Evolutionary conservation across 2,888 invertebrate genomes (phyloP), one percentile per base, ranked within the genome.

Genomic region (Bimastos eiseni): DNA sequence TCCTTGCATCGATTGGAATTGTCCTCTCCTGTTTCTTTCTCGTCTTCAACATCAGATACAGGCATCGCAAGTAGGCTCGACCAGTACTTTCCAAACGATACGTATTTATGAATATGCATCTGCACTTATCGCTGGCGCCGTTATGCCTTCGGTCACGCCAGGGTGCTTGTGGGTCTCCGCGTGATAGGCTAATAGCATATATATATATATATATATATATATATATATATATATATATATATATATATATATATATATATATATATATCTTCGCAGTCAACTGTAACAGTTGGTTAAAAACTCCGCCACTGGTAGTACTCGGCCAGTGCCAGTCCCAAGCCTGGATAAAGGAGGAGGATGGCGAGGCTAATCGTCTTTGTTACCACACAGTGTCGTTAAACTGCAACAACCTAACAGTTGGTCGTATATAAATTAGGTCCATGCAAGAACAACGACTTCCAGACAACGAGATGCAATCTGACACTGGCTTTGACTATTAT

Each of bases 1-100:
- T 93, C 33, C 92, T 93, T 83, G 93, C 94, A 11, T 93, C 93
- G 24, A 91, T 93, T 0, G 94, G 94, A 38, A 92, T 94, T 83
- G 92, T 93, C 89, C 91, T 94, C 13, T 93, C 94, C 0, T 91
- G 93, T 38, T 92, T 93, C 89, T 94, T 94, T 91, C 92, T 94
- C 36, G 92, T 93, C 88, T 94, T 94, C 92, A 94, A 94, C 92
- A 91, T 94, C 55, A 92, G 93, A 83, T 94, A 94, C 90, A 91
- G 94, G 90, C 92, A 93, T 44, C 93, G 93, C 91, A 94, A 94
- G 94, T 94, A 92, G 89, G 91, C 91, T n/a, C 36, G 49, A 1
- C 70, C 70, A 70, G 70, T 70, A 30, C n/a, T 70, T 70, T 11
- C 13, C 3, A 30, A n/a, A 70, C 70, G 70, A 70, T 1, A n/a